A percentile compares a stretch with the other conserved stretches of the same genome.
Conservation (phyloP, 2,113 vertebrate genomes). For the Symphodus melops region DNA sequence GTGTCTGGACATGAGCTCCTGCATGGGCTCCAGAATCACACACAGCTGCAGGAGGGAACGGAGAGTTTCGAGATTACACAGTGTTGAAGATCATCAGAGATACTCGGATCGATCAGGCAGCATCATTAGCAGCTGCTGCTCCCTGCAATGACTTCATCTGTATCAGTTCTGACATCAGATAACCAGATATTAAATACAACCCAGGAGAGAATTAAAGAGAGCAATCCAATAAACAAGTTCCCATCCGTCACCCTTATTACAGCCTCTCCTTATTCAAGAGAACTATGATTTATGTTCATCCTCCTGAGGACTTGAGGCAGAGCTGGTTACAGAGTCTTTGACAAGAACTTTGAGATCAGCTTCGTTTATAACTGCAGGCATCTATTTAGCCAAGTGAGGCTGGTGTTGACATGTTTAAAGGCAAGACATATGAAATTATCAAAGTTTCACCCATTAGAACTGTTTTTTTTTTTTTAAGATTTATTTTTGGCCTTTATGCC, state of each 20-base stretch:
- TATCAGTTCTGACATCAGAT: not conserved
- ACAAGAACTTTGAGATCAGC: too few species aligned
- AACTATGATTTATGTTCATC: too few species aligned
- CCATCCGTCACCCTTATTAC: not conserved
- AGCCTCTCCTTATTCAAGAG: not conserved
- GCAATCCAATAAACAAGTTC: not conserved
- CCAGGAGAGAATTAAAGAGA: not conserved
- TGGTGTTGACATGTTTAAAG: too few species aligned
- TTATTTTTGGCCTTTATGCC: too few species aligned
- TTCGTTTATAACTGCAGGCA: too few species aligned
- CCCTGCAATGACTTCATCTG: not conserved
- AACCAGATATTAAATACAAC: not conserved
- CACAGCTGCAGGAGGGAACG: slow-evolving; percentile 87
- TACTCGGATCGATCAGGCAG: not conserved
- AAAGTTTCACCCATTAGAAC: too few species aligned
- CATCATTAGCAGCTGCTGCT: slow-evolving; percentile 9
- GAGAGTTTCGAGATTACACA: slow-evolving; percentile 2
- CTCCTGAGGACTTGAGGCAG: too few species aligned
- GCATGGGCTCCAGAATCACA: slow-evolving; percentile 99
- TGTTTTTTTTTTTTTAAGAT: too few species aligned
- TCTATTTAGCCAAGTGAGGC: too few species aligned
- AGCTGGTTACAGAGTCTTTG: too few species aligned
- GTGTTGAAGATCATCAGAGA: slow-evolving; percentile 2
- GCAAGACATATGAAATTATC: too few species aligned
- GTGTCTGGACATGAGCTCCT: slow-evolving; percentile 99